Evolutionary conservation across 2,797 vertebrate genomes (phyloP).

Genomic region (Luscinia luscinia): DNA sequence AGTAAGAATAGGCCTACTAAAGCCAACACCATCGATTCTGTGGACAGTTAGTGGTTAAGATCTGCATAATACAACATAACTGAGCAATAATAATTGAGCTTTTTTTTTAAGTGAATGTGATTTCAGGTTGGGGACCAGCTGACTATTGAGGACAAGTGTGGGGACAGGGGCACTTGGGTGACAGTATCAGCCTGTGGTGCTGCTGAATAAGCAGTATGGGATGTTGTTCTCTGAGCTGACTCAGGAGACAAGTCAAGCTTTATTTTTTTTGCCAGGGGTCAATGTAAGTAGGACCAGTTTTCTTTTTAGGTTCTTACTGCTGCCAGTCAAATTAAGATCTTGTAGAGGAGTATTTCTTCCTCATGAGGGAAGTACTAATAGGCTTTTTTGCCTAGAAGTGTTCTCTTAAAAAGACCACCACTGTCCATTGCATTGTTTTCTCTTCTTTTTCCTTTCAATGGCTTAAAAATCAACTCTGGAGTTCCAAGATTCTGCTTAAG

Average conservation of each 20-base stretch:
- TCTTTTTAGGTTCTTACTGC: neutral
- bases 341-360: neutral
- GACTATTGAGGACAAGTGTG: neutral
- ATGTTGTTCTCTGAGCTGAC: neutral
- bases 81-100: neutral
- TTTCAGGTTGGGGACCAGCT: neutral
- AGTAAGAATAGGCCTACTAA: fast-evolving
- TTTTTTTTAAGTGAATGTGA: neutral
- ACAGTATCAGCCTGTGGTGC: neutral
- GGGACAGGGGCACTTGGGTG: neutral
- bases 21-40: neutral
- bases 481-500: neutral
- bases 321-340: neutral
- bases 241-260: neutral
- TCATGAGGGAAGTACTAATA: neutral
- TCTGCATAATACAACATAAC: neutral
- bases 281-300: neutral
- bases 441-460: neutral
- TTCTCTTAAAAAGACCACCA: neutral
- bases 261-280: neutral
- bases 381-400: neutral
- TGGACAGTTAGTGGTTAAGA: neutral
- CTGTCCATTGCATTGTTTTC: neutral
- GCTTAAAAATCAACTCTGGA: neutral
- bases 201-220: neutral